Evolutionary conservation across 2,888 invertebrate species (phyloP).

Genomic region (Microctonus hyperodae): DNA sequence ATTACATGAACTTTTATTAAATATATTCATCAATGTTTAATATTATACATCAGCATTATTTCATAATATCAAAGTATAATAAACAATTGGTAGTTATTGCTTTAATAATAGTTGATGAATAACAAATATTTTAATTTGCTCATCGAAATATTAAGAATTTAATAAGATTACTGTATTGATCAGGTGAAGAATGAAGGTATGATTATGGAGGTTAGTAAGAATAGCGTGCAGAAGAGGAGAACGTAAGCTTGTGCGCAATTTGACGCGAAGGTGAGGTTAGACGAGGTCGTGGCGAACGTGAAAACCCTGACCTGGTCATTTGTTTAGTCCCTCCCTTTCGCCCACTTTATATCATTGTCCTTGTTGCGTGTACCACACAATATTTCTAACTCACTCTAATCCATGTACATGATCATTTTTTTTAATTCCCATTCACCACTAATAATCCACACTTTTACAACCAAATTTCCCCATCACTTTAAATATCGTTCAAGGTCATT

Average conservation of each 20-base stretch:
- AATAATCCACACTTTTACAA: too few relatives aligned
- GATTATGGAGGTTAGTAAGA: not conserved
- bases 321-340: slow-evolving; percentile 38
- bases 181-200: not conserved
- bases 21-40: too few relatives aligned
- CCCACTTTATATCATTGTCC: slow-evolving; percentile 37
- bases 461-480: too few relatives aligned
- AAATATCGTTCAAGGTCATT: too few relatives aligned
- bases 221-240: not conserved
- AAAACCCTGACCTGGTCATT: slow-evolving; percentile 56
- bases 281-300: slow-evolving; percentile 50
- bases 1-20: too few relatives aligned
- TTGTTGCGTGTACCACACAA: not conserved
- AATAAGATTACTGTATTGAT: too few relatives aligned
- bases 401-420: not conserved
- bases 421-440: not conserved
- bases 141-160: too few relatives aligned
- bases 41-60: too few relatives aligned
- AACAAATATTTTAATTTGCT: too few relatives aligned
- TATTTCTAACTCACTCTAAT: not conserved
- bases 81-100: too few relatives aligned
- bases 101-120: too few relatives aligned
- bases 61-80: too few relatives aligned
- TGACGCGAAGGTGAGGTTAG: slow-evolving; percentile 43
- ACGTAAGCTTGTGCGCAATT: slow-evolving; percentile 15